Evolutionary conservation across 2,113 vertebrate species (phyloP).

Genomic region (Camarhynchus parvulus): DNA sequence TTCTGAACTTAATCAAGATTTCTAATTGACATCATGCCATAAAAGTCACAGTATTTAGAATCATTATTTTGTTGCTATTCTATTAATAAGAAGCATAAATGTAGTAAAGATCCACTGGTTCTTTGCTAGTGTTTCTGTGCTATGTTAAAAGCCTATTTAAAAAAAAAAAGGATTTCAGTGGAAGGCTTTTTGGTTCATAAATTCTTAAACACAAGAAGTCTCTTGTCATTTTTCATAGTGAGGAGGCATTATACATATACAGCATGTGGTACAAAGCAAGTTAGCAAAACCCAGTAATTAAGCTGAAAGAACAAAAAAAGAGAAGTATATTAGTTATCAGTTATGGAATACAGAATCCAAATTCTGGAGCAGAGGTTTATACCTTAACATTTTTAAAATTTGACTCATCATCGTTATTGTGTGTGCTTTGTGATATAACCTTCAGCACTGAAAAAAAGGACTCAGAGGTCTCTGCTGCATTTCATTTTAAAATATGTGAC

Average conservation of each 20-base stretch:
- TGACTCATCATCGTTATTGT: not conserved
- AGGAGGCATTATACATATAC: not conserved
- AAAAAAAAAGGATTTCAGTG: not conserved
- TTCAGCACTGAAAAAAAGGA: not conserved
- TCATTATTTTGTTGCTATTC: not conserved
- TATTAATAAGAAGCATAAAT: not conserved
- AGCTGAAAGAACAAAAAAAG: not conserved
- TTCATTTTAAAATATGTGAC: not conserved
- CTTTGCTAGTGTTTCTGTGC: not conserved
- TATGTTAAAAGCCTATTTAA: not conserved
- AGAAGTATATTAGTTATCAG: not conserved
- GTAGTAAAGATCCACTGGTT: not conserved
- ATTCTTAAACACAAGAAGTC: not conserved
- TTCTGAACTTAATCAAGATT: not conserved
- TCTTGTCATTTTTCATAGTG: not conserved
- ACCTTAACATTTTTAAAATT: not conserved
- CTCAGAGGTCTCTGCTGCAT: not conserved
- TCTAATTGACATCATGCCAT: not conserved
- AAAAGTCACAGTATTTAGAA: not conserved
- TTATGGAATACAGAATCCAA: not conserved
- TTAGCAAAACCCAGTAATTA: not conserved
- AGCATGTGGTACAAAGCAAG: not conserved
- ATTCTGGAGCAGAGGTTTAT: not conserved
- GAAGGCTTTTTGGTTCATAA: not conserved
- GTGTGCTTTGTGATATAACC: not conserved